Percentiles rank a stretch among this genome's conserved stretches.
Evolutionary conservation across 30 jellyfish, hydroid and myxozoan species (phyloP).

Genomic region (Calvadosia cruxmelitensis): DNA sequence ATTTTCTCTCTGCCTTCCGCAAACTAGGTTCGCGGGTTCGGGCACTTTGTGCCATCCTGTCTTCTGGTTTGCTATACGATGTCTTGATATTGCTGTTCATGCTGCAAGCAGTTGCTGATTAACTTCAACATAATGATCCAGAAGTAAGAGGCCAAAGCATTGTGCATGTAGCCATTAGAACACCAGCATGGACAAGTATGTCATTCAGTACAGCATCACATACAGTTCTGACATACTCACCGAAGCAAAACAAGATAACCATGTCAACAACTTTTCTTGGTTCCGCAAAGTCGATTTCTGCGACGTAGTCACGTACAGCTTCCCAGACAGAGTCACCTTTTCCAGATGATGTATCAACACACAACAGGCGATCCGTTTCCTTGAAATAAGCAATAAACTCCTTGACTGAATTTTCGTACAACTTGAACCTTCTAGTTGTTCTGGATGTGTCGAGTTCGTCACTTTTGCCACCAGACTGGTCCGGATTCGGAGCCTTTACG

Average conservation of each 20-base stretch:
- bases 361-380: constrained; percentile 36
- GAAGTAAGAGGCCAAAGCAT: too few relatives aligned
- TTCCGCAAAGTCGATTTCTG: constrained; percentile 44
- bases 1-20: too few relatives aligned
- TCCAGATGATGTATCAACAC: constrained; percentile 78
- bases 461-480: constrained; percentile 29
- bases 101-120: too few relatives aligned
- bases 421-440: constrained; percentile 49
- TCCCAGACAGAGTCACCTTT: constrained; percentile 67
- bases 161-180: too few relatives aligned
- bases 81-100: too few relatives aligned
- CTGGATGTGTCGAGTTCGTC: constrained; percentile 94
- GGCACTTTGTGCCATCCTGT: too few relatives aligned
- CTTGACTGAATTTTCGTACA: constrained; percentile 62
- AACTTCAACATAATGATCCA: too few relatives aligned
- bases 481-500: constrained; percentile 33
- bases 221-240: too few relatives aligned
- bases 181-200: too few relatives aligned
- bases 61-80: too few relatives aligned
- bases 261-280: constrained; percentile 39
- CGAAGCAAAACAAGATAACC: constrained; percentile 42
- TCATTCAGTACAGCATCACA: too few relatives aligned
- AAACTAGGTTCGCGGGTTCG: too few relatives aligned
- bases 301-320: constrained; percentile 32
- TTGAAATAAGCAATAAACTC: constrained; percentile 54